phyloP scores from a whole-genome alignment of 2,113 vertebrate species.

The Geococcyx californianus region DNA sequence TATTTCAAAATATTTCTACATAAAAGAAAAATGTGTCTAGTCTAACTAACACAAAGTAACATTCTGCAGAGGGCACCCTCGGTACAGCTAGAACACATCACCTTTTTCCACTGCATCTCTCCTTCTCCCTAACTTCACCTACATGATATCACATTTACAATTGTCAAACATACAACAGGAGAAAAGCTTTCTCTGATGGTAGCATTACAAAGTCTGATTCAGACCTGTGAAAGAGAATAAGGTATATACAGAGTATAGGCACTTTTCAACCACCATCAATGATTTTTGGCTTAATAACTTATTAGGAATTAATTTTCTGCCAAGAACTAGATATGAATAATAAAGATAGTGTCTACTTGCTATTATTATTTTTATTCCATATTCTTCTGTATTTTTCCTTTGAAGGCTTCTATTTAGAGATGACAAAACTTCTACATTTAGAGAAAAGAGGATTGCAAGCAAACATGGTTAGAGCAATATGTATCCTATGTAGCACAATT shows the following conservation, averaged over 20 bases:
- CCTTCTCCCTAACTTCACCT: background rate
- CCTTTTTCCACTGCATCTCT: background rate
- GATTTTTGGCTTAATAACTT: slow-evolving; percentile 8
- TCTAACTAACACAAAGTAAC: background rate
- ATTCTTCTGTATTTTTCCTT: slow-evolving; percentile 19
- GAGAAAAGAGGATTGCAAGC: background rate
- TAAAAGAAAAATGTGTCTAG: too few species aligned
- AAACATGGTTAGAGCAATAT: background rate
- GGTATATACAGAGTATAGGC: background rate
- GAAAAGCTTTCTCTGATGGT: background rate
- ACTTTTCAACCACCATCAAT: slow-evolving; percentile 15
- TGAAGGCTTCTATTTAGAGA: background rate
- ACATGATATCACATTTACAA: slow-evolving; percentile 5
- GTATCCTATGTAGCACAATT: background rate
- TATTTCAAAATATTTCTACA: background rate
- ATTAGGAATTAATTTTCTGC: slow-evolving; percentile 28
- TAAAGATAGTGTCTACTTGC: background rate
- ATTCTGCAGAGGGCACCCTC: slow-evolving; percentile 74
- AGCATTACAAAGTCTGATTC: background rate
- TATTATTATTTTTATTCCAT: slow-evolving; percentile 13
- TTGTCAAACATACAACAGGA: background rate
- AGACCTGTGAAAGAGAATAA: slow-evolving; percentile 5
- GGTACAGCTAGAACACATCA: slow-evolving; percentile 25
- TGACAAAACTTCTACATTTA: background rate
- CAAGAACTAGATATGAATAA: background rate